phyloP scores from a whole-genome alignment of 2,113 vertebrate genomes.

The Protobothrops flavoviridis region DNA sequence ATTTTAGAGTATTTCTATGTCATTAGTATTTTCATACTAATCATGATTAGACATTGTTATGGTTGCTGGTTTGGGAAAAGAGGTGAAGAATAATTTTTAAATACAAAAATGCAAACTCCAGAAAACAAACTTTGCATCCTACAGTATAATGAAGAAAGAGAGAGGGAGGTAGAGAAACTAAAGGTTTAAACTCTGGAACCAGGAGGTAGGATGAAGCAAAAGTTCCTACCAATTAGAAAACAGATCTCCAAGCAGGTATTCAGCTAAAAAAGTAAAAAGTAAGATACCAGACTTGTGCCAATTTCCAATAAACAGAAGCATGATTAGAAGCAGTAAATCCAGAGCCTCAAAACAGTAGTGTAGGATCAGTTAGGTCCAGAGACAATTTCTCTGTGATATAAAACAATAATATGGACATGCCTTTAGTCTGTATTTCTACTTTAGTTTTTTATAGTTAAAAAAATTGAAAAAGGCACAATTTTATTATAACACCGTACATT shows the following conservation, averaged over 20 bases:
- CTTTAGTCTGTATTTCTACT: neutral
- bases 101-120: neutral
- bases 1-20: neutral
- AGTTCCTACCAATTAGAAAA: neutral
- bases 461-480: neutral
- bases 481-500: neutral
- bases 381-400: neutral
- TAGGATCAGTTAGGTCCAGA: neutral
- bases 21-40: neutral
- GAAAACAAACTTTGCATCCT: neutral
- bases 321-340: neutral
- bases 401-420: neutral
- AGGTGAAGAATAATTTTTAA: neutral
- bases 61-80: neutral
- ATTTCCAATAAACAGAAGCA: neutral
- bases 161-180: neutral
- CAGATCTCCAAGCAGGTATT: neutral
- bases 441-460: conserved; percentile 53
- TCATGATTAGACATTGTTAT: neutral
- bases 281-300: neutral
- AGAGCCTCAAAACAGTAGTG: neutral
- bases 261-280: neutral
- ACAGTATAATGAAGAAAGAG: neutral
- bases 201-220: neutral
- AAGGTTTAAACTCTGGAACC: neutral